phyloP scores from a whole-genome alignment of 2,888 invertebrate species.

The Hymenopus coronatus region DNA sequence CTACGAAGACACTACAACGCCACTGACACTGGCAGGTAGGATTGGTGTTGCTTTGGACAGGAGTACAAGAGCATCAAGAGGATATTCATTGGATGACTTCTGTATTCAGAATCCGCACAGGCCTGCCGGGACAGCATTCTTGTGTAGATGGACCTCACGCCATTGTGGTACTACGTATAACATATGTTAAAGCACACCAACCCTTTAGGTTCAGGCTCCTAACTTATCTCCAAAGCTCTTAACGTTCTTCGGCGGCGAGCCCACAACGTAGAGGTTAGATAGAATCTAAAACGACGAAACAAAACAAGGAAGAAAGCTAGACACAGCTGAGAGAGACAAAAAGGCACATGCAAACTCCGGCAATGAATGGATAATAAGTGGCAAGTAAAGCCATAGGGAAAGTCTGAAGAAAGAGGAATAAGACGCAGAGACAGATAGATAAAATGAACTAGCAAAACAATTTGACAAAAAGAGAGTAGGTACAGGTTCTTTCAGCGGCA shows the following conservation, averaged over 20 bases:
- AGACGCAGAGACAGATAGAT: not conserved
- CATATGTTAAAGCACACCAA: slow-evolving; percentile 5
- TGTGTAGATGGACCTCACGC: slow-evolving; percentile 9
- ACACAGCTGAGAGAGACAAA: not conserved
- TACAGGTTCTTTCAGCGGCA: not conserved
- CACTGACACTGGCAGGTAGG: not conserved
- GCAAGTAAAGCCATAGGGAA: not conserved
- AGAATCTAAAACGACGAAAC: not conserved
- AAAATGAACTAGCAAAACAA: not conserved
- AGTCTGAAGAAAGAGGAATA: not conserved
- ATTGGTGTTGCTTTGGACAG: not conserved
- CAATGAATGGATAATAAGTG: not conserved
- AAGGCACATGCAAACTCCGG: not conserved
- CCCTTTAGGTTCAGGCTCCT: not conserved
- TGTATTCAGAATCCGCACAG: slow-evolving; percentile 2
- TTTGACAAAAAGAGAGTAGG: not conserved
- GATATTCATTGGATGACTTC: slow-evolving; percentile 12
- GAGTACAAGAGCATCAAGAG: not conserved
- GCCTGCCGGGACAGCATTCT: slow-evolving; percentile 12
- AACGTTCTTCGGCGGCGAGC: not conserved
- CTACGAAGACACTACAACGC: not conserved
- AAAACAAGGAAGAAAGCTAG: not conserved
- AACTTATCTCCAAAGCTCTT: not conserved
- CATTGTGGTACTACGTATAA: slow-evolving; percentile 7
- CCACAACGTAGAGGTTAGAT: not conserved